These are phyloP conservation scores for Acropternis orthonyx DNA, from an alignment of 2,797 vertebrate genomes.

Conservation along the genomic window DNA sequence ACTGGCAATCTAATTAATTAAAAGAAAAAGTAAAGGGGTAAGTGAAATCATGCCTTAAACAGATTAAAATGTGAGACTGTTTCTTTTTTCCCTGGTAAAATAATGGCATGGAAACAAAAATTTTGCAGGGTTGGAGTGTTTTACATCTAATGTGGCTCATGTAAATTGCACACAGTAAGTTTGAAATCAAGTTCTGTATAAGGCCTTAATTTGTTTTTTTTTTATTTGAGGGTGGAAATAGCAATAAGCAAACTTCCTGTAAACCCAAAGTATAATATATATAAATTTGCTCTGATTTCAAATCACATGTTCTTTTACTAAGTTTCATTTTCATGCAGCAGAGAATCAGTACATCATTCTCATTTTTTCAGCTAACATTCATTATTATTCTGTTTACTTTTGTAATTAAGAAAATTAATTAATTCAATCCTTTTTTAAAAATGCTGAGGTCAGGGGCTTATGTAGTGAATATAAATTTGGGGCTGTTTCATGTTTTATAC, in stretches of 20 bases:
- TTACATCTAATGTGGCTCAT: neutral
- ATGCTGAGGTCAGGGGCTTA: neutral
- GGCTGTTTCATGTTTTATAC: neutral
- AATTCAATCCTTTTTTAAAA: neutral
- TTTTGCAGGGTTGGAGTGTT: neutral
- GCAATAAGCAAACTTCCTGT: neutral
- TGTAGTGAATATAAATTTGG: neutral
- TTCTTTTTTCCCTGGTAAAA: neutral
- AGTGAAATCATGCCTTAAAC: slow-evolving; percentile 31
- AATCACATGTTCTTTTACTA: neutral
- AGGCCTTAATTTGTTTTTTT: neutral
- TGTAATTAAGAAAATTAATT: neutral
- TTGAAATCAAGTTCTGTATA: neutral
- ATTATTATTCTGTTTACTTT: neutral
- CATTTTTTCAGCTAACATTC: neutral
- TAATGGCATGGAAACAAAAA: neutral
- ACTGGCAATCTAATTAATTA: slow-evolving; percentile 50
- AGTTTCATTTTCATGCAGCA: neutral
- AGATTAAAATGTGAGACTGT: neutral
- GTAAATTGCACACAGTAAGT: neutral
- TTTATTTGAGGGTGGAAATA: neutral
- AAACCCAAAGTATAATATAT: neutral
- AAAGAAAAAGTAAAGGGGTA: slow-evolving; percentile 20
- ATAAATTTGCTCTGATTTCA: neutral
- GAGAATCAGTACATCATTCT: neutral